Evolutionary conservation across 1,140 invertebrate species (phyloP).

Genomic region (Gonioctena quinquepunctata): DNA sequence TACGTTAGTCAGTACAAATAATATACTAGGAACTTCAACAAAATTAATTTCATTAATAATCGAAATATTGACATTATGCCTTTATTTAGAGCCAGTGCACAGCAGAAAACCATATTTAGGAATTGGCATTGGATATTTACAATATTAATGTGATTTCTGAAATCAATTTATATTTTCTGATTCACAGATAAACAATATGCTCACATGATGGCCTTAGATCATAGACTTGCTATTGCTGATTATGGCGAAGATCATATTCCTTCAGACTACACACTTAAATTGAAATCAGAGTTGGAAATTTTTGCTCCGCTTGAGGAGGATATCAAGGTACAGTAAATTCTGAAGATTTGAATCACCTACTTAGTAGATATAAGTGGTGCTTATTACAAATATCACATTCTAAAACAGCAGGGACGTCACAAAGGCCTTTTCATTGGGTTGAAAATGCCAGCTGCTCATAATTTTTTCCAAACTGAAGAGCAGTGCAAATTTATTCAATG

Average conservation of each 20-base stretch:
- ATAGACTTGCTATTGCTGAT: slow-evolving; percentile 61
- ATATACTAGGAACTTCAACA: too few relatives aligned
- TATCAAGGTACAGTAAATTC: slow-evolving; percentile 51
- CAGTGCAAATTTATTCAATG: too few relatives aligned
- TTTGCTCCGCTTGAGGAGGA: slow-evolving; percentile 57
- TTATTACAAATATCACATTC: background rate
- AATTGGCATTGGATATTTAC: background rate
- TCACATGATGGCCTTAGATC: slow-evolving; percentile 61
- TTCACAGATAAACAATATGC: slow-evolving; percentile 61
- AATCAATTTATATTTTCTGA: background rate
- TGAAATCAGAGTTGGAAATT: slow-evolving; percentile 58
- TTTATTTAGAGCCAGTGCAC: background rate
- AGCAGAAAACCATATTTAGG: background rate
- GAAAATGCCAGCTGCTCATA: too few relatives aligned
- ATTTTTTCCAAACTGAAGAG: too few relatives aligned
- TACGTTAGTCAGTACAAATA: too few relatives aligned
- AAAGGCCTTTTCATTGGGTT: background rate
- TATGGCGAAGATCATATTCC: slow-evolving; percentile 65
- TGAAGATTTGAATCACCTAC: slow-evolving; percentile 2
- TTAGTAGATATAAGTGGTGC: background rate
- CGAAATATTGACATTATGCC: background rate
- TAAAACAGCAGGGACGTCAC: background rate
- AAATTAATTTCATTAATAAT: too few relatives aligned
- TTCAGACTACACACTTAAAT: slow-evolving; percentile 52
- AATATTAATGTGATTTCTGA: background rate